Conservation (phyloP, 2,797 vertebrate species). For the Sebastes alutus region DNA sequence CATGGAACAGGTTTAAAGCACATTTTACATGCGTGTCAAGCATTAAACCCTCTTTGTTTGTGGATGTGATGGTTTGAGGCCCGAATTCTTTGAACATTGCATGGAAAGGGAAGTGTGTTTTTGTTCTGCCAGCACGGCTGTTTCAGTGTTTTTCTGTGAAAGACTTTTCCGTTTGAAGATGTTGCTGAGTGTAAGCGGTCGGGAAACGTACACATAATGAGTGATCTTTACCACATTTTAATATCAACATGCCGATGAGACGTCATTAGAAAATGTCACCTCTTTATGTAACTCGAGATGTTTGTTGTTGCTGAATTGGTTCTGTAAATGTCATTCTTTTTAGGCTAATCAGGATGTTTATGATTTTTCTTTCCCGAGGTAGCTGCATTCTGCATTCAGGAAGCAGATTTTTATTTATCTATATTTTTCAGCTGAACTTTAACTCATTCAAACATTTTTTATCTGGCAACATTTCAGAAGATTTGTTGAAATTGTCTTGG, state of each 20-base stretch:
- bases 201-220: background rate
- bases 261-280: background rate
- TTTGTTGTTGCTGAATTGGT: background rate
- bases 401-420: background rate
- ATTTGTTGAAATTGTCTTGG: background rate
- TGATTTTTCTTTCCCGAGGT: background rate
- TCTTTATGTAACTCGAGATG: background rate
- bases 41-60: background rate
- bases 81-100: background rate
- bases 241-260: background rate
- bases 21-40: background rate
- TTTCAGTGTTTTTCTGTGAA: background rate
- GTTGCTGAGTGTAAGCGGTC: background rate
- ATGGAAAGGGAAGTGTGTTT: slow-evolving; percentile 3
- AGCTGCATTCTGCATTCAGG: background rate
- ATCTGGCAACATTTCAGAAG: background rate
- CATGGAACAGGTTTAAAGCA: background rate
- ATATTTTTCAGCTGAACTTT: background rate
- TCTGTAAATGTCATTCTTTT: background rate
- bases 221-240: background rate
- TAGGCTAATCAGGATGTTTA: background rate
- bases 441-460: background rate
- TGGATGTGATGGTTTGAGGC: background rate
- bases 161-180: background rate
- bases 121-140: background rate